A percentile compares a stretch with the other conserved stretches of the same genome.
Evolutionary conservation across 2,797 vertebrate species (phyloP).

Genomic region (Telmatherina bonti): DNA sequence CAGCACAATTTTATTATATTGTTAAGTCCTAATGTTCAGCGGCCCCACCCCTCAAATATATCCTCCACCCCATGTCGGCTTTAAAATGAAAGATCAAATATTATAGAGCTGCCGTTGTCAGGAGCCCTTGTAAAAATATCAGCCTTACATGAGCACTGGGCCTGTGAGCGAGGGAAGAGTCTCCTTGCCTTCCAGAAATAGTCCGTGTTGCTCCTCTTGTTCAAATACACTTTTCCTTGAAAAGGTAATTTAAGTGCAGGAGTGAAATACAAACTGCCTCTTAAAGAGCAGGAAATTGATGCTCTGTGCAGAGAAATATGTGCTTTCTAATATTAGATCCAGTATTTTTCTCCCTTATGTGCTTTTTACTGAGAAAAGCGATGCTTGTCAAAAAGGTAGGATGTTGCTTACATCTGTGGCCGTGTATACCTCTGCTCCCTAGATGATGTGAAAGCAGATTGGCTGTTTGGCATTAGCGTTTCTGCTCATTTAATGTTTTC

Average conservation of each 20-base stretch:
- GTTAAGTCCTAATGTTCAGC: constrained; percentile 32
- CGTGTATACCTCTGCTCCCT: constrained; percentile 13
- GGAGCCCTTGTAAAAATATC: constrained; percentile 13
- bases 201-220: constrained; percentile 27
- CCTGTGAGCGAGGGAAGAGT: neutral
- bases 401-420: constrained; percentile 28
- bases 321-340: constrained; percentile 59
- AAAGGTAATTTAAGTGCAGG: constrained; percentile 44
- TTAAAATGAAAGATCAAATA: constrained; percentile 39
- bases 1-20: constrained; percentile 19
- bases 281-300: constrained; percentile 55
- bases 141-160: neutral
- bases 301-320: constrained; percentile 33
- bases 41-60: constrained; percentile 19
- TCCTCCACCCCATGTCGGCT: constrained; percentile 14
- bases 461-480: neutral
- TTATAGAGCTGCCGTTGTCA: constrained; percentile 1
- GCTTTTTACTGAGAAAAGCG: constrained; percentile 36
- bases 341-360: constrained; percentile 43
- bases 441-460: constrained; percentile 5
- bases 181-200: constrained; percentile 23
- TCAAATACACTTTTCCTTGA: constrained; percentile 28
- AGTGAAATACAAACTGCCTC: constrained; percentile 54
- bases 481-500: constrained; percentile 25
- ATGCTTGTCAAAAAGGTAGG: constrained; percentile 2